phyloP scores from a whole-genome alignment of 1,140 invertebrate genomes.

The Pogonognathellus flavescens region DNA sequence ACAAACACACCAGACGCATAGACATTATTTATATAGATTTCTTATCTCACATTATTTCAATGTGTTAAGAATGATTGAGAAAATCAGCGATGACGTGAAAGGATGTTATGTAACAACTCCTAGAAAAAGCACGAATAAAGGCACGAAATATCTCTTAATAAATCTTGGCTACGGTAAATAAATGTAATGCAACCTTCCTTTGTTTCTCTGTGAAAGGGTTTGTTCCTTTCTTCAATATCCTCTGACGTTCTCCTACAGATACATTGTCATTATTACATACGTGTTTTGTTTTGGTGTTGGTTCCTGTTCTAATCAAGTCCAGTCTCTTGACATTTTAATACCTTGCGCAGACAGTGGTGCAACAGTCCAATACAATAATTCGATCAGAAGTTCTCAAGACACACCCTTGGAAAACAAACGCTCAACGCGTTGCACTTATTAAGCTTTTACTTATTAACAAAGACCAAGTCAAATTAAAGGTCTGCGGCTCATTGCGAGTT shows the following conservation, averaged over 20 bases:
- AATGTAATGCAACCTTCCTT: conserved; percentile 23
- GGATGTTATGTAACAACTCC: conserved; percentile 5
- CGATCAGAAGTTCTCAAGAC: conserved; percentile 2
- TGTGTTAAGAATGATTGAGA: neutral
- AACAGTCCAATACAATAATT: neutral
- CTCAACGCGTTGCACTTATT: neutral
- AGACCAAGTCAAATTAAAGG: neutral
- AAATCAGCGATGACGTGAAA: conserved; percentile 35
- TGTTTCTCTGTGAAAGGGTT: conserved; percentile 42
- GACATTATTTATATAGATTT: too few species aligned
- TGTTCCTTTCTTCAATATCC: conserved; percentile 42
- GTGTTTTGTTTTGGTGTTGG: neutral
- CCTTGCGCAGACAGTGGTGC: neutral
- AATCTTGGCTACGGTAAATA: neutral
- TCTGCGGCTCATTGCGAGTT: neutral
- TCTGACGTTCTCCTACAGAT: neutral
- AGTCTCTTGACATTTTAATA: neutral
- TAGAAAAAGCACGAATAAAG: neutral
- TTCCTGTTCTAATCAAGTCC: conserved; percentile 23
- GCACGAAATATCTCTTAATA: neutral
- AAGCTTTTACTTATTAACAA: neutral
- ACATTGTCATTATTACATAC: neutral
- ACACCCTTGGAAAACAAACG: neutral
- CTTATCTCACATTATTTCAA: too few species aligned
- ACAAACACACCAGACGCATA: too few species aligned